Evolutionary conservation across 1,140 invertebrate genomes (phyloP).

Genomic region (Lepidostoma basale): DNA sequence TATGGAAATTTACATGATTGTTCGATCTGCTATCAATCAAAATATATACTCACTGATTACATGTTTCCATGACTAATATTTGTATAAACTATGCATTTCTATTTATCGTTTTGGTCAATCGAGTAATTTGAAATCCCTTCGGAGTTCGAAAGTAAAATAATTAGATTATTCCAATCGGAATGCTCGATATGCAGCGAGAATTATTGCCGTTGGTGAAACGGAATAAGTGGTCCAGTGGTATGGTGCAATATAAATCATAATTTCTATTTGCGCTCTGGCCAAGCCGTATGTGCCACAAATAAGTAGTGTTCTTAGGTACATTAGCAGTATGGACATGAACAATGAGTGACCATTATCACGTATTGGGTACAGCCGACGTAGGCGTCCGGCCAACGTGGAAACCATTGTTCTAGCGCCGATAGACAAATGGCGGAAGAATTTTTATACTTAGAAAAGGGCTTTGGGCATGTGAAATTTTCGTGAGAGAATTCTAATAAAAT

Average conservation of each 20-base stretch:
- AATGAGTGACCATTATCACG: constrained; percentile 39
- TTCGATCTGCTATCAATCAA: too few species aligned
- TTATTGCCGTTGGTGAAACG: neutral
- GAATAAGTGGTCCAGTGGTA: constrained; percentile 10
- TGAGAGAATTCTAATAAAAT: too few species aligned
- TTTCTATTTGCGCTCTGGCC: constrained; percentile 17
- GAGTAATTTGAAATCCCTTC: too few species aligned
- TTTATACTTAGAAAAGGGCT: too few species aligned
- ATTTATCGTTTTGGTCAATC: too few species aligned
- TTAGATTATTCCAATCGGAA: neutral
- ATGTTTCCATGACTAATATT: too few species aligned
- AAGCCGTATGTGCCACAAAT: constrained; percentile 8
- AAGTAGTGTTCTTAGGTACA: constrained; percentile 8
- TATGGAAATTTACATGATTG: too few species aligned
- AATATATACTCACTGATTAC: too few species aligned
- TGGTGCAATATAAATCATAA: constrained; percentile 22
- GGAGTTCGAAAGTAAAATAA: too few species aligned
- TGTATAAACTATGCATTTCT: too few species aligned
- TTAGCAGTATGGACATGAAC: neutral
- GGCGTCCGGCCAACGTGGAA: constrained; percentile 18
- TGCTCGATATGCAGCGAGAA: neutral
- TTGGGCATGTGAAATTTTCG: too few species aligned
- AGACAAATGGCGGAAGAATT: constrained; percentile 21
- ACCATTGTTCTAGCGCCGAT: constrained; percentile 30
- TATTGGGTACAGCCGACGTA: constrained; percentile 32